Evolutionary conservation across 1,140 invertebrate genomes (phyloP).

Genomic region (Belonocnema kinseyi): DNA sequence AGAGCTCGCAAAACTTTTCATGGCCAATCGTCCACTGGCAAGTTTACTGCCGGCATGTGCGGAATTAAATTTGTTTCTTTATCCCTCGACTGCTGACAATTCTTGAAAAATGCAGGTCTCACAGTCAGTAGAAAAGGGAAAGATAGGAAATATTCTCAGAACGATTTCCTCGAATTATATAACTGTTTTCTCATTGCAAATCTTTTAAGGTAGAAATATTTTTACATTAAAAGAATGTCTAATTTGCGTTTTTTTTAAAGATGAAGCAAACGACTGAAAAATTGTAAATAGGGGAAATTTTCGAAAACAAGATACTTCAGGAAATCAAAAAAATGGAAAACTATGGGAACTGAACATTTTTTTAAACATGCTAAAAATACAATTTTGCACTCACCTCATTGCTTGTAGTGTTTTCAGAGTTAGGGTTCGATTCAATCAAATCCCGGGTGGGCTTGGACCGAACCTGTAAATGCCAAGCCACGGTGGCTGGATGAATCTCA

Average conservation of each 20-base stretch:
- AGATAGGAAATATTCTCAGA: no score
- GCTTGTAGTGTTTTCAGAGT: slow-evolving; percentile 50
- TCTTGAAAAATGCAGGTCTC: not conserved
- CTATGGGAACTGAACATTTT: not conserved
- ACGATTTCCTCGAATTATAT: no score
- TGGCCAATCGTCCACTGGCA: slow-evolving; percentile 3
- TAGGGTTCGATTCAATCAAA: slow-evolving; percentile 47
- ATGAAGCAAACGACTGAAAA: no score
- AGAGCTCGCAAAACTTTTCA: slow-evolving; percentile 16
- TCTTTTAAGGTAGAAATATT: no score
- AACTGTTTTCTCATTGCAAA: no score
- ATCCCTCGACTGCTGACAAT: not conserved
- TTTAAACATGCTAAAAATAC: not conserved
- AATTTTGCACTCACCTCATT: slow-evolving; percentile 54
- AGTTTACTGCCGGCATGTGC: not conserved
- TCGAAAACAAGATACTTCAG: no score
- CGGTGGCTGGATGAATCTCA: slow-evolving; percentile 17
- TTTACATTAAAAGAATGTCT: no score
- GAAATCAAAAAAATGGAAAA: no score
- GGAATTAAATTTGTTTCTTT: not conserved
- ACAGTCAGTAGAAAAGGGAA: no score
- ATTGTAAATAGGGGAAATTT: no score
- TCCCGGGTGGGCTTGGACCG: slow-evolving; percentile 59
- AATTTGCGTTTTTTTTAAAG: no score
- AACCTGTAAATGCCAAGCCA: slow-evolving; percentile 46